Conservation (phyloP, 30 jellyfish, hydroid and myxozoan genomes). For the Mastigias papua region DNA sequence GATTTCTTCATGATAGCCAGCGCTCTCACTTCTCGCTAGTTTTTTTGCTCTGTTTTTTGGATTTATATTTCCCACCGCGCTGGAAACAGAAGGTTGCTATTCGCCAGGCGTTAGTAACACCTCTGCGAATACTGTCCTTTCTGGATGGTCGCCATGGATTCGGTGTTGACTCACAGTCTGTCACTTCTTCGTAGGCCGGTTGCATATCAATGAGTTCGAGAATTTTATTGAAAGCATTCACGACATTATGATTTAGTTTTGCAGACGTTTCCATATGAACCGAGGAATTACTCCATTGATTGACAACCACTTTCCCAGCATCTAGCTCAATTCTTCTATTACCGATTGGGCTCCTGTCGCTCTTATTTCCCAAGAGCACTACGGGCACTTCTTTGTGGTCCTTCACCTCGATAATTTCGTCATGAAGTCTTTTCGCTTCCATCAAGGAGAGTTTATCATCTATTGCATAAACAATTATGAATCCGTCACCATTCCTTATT, state of each 20-base stretch:
- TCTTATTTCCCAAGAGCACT: conserved; percentile 86
- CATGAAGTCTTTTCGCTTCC: conserved; percentile 88
- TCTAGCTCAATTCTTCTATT: conserved; percentile 56
- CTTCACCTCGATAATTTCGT: conserved; percentile 69
- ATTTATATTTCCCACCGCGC: conserved; percentile 25
- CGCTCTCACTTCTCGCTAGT: background rate
- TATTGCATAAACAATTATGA: conserved; percentile 82
- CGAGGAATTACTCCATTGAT: conserved; percentile 59
- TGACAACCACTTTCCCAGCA: conserved; percentile 47
- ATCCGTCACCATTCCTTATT: conserved; percentile 90
- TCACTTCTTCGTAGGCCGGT: conserved; percentile 68
- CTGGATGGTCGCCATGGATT: conserved; percentile 30
- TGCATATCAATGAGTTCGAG: conserved; percentile 78
- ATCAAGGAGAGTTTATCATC: conserved; percentile 81
- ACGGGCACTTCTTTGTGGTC: conserved; percentile 74
- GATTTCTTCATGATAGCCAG: no score
- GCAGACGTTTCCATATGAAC: conserved; percentile 91
- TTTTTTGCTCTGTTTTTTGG: background rate
- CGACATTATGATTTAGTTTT: conserved; percentile 80
- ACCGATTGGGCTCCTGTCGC: conserved; percentile 70
- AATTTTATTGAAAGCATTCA: conserved; percentile 70
- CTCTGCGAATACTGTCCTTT: conserved; percentile 51
- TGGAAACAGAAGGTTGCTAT: conserved; percentile 45
- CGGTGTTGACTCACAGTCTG: conserved; percentile 24
- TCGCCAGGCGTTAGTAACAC: conserved; percentile 39